phyloP scores from a whole-genome alignment of 2,113 vertebrate genomes.

The Martes martes region DNA sequence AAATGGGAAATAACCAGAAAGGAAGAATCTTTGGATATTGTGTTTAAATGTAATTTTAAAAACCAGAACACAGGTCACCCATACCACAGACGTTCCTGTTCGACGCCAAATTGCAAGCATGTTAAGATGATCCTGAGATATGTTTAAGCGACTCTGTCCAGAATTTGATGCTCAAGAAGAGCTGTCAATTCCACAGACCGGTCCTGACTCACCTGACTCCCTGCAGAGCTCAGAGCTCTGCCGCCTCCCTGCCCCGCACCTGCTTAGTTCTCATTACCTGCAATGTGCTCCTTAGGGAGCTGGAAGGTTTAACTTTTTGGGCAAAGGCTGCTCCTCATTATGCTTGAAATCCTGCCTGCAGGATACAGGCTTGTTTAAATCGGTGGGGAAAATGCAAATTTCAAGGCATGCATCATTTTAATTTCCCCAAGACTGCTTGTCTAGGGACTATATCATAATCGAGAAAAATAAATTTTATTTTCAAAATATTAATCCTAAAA shows the following conservation, averaged over 20 bases:
- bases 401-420: background rate
- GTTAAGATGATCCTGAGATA: background rate
- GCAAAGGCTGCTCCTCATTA: background rate
- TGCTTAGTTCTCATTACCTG: background rate
- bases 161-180: background rate
- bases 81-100: background rate
- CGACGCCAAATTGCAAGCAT: background rate
- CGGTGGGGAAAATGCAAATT: background rate
- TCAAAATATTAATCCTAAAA: background rate
- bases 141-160: background rate
- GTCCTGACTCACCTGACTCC: background rate
- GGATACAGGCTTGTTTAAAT: background rate
- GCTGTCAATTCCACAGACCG: too few relatives aligned
- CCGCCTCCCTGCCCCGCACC: rapidly evolving
- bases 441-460: background rate
- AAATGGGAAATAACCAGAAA: slow-evolving; percentile 50
- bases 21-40: background rate
- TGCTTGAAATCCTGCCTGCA: background rate
- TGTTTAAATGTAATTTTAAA: background rate
- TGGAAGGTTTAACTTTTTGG: background rate
- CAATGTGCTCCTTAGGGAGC: background rate
- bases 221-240: background rate
- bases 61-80: background rate
- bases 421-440: background rate
- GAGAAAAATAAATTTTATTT: background rate